Base-by-base conservation (phyloP, 2,888 invertebrate species). In the Automeris io region DNA sequence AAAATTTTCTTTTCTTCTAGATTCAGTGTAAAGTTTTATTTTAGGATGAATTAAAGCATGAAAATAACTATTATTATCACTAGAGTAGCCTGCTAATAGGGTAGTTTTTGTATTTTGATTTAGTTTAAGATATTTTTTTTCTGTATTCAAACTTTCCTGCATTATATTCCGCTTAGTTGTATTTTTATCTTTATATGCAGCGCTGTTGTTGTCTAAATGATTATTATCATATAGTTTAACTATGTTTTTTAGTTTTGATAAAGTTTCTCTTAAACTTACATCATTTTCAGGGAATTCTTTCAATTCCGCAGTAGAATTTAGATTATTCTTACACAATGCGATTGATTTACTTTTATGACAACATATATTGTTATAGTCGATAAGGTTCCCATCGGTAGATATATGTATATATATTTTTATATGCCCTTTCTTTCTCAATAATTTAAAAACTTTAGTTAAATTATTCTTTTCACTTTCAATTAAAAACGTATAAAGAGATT, bases 401-500 rank as follows among this genome's bases (percentile, higher is more conserved):
- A 73, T 50, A 47, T 79, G 68, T 11, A 76, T 57, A 37, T 81
- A 85, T 35, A 85, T 54, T 61, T 78, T 82, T 5, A 77, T 51
- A 6, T 63, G 52, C 1, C 61, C 55, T n/a, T 57, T 56, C 48
- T 65, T 71, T 35, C 56, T 54, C 3, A 82, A 35, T 1, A 75
- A 23, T 47, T 70, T 79, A 36, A 70, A 70, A 5, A 61, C 59
- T 43, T 75, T 77, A 1, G 61, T 70, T 11, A 55, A 47, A 43
- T 76, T 69, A 3, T 57, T 53, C 40, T 51, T 58, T 39, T 62
- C 63, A 54, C 69, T 66, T 50, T 67, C 51, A 35, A 51, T 37
- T 22, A 85, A 49, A 54, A 68, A 74, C 4, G 42, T 46, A 38
- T 75, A 79, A 4, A 85, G 51, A 0, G 83, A 81, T 42, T 55